Evolutionary conservation across 1,140 invertebrate species (phyloP), one percentile per base, ranked within the genome.

Genomic region (Limonius californicus): DNA sequence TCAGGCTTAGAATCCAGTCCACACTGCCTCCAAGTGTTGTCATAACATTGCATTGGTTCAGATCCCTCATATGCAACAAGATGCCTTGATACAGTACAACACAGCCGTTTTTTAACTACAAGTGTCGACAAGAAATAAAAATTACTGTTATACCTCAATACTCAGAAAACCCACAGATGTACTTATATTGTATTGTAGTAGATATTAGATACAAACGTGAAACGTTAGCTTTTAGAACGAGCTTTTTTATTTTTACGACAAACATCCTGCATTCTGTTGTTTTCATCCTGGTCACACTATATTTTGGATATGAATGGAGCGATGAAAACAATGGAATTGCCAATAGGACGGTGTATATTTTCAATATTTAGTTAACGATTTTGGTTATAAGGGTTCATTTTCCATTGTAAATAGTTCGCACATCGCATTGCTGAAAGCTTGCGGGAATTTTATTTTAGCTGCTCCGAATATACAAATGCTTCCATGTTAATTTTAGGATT

Each of bases 81-180:
- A 73, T 76, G 75, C 75, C 75, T 76, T 75, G 73, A 75, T 68
- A 74, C 74, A 76, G 75, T 76, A 76, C 75, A 76, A 76, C 72
- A 76, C 61, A 64, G 68, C 63, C 71, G 65, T 76, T 69, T 72
- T 70, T 65, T 65, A 71, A 73, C 66, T 72, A 70, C 71, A 71
- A 73, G 66, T 66, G 67, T 70, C 64, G 63, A 55, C 53, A 69
- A 65, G 68, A 70, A 72, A 70, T 64, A 68, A 70, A 73, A 70
- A 74, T 70, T 69, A 70, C 71, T 71, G 68, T 72, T 74, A 75
- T 76, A 76, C 75, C 75, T 76, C 75, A 76, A 76, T 76, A 76
- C 74, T 75, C 75, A 75, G 74, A 75, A 71, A 72, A 73, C 71
- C 71, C 69, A 73, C 74, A 76, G 70, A 76, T 76, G 75, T 76